These are phyloP conservation scores for Ischnura elegans DNA, from an alignment of 2,888 invertebrate species.

Conservation along the genomic window DNA sequence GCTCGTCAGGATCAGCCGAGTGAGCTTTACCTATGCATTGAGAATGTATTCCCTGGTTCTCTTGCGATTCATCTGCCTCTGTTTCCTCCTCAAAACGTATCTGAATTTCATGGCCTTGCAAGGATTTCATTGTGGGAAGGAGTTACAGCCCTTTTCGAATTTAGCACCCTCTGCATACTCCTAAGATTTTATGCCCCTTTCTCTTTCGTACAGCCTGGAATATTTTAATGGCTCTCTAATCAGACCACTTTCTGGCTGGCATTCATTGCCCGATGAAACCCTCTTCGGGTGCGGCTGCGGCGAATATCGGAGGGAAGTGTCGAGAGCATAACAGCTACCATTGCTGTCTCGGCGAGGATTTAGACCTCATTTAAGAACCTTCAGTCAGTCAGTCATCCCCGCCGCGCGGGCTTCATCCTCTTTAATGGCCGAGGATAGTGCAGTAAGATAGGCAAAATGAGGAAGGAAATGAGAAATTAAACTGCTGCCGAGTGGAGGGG, in stretches of 20 bases:
- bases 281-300: not conserved
- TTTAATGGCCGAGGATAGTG: slow-evolving; percentile 9
- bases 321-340: slow-evolving; percentile 55
- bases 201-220: slow-evolving; percentile 56
- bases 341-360: slow-evolving; percentile 62
- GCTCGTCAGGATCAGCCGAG: not conserved
- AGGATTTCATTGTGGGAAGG: slow-evolving; percentile 43
- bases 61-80: not conserved
- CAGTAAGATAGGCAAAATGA: slow-evolving; percentile 26
- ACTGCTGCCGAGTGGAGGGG: not conserved
- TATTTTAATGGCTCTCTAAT: slow-evolving; percentile 62
- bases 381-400: slow-evolving; percentile 36
- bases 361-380: slow-evolving; percentile 56
- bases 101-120: slow-evolving; percentile 44
- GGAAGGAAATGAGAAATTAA: slow-evolving; percentile 22
- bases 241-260: slow-evolving; percentile 30
- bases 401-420: slow-evolving; percentile 20
- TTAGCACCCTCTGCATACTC: slow-evolving; percentile 38
- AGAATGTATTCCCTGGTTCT: not conserved
- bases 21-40: not conserved
- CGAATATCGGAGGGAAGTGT: slow-evolving; percentile 26
- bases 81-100: not conserved
- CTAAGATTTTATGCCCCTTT: slow-evolving; percentile 53
- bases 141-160: slow-evolving; percentile 42
- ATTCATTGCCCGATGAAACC: slow-evolving; percentile 8